Evolutionary conservation across 2,113 vertebrate species (phyloP).

Genomic region (Corynorhinus townsendii): DNA sequence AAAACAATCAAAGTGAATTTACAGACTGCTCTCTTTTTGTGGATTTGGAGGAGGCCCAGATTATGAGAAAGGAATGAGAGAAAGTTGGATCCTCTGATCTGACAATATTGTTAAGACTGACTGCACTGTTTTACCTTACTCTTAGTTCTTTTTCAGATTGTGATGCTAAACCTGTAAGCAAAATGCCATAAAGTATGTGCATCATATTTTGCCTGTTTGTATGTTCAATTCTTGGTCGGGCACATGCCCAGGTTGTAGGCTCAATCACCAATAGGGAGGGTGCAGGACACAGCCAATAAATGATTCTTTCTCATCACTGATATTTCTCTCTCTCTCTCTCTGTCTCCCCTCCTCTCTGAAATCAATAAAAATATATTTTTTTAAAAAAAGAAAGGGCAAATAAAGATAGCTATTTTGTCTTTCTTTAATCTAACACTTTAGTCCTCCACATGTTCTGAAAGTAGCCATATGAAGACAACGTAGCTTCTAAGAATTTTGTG

Average conservation of each 20-base stretch:
- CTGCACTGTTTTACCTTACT: background rate
- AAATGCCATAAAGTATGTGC: background rate
- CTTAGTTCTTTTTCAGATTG: background rate
- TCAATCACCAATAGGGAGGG: too few relatives aligned
- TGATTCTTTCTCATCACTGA: too few relatives aligned
- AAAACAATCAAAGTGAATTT: background rate
- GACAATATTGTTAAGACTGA: background rate
- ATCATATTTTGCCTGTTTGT: background rate
- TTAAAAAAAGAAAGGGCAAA: background rate
- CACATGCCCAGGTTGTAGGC: too few relatives aligned
- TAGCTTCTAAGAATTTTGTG: background rate
- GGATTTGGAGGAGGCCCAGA: background rate
- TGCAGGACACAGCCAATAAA: too few relatives aligned
- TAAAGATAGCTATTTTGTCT: background rate
- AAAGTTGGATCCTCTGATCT: background rate
- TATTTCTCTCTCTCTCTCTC: too few relatives aligned
- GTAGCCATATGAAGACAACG: background rate
- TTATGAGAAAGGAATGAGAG: background rate
- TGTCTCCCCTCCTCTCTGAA: too few relatives aligned
- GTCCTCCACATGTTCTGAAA: background rate
- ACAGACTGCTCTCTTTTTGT: background rate
- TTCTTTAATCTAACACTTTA: background rate
- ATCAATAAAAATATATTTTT: too few relatives aligned
- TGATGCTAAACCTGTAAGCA: background rate
- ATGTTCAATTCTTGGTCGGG: too few relatives aligned